Percentiles rank a stretch among this genome's conserved stretches.
Conservation (phyloP, 2,113 vertebrate species). For the Antechinus flavipes region DNA sequence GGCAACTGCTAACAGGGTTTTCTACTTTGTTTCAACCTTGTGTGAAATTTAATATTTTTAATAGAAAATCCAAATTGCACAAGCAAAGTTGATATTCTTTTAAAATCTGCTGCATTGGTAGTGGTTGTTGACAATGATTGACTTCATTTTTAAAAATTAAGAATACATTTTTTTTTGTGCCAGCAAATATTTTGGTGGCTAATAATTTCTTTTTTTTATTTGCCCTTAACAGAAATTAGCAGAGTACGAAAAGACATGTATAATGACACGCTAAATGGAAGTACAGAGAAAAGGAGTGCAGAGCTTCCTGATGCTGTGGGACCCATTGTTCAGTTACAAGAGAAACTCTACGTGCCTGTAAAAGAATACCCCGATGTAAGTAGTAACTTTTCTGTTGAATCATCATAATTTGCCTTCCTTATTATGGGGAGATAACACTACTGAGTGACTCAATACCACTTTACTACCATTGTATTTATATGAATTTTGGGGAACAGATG, state of each 20-base stretch:
- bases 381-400: constrained; percentile 78
- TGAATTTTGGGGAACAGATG: not conserved
- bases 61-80: not conserved
- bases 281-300: constrained; percentile 95
- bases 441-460: constrained; percentile 24
- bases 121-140: not conserved
- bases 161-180: not conserved
- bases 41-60: not conserved
- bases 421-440: not conserved
- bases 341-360: constrained; percentile 99
- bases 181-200: constrained; percentile 72
- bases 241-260: constrained; percentile 99
- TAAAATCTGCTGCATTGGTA: not conserved
- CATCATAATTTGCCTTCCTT: not conserved
- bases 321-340: constrained; percentile 97
- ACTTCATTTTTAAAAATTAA: not conserved
- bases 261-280: constrained; percentile 98
- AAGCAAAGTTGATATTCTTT: not conserved
- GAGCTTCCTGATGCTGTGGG: constrained; percentile 97
- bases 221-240: constrained; percentile 93
- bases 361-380: constrained; percentile 99
- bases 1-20: not conserved
- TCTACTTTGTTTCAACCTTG: not conserved
- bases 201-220: constrained; percentile 81
- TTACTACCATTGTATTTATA: not conserved